Base-by-base conservation (phyloP, 2,113 vertebrate species). In the Ageneiosus marmoratus region DNA sequence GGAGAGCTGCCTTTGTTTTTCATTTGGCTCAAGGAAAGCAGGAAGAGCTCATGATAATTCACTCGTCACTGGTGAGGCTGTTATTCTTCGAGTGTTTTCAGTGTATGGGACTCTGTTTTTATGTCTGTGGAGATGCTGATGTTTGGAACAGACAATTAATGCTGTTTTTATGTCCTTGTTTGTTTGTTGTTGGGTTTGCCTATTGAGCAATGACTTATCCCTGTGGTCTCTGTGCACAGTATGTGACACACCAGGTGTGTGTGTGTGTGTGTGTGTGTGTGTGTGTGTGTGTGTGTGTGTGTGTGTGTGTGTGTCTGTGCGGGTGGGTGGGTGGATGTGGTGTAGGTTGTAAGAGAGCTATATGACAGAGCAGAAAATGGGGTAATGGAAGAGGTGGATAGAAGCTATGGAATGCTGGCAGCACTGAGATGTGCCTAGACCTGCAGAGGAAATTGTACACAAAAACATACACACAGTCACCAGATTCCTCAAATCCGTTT, bases 301-400 rank as follows among this genome's bases (percentile, higher is more conserved):
- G 60, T 58, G 73, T 53, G 32, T 50, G 50, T 53, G 18, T 24
- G 4, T 29, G 48, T 73, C n/a, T n/a, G n/a, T n/a, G n/a, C n/a
- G n/a, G n/a, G n/a, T n/a, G n/a, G n/a, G n/a, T n/a, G n/a, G n/a
- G 60, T 58, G 74, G 74, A 82, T 56, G 81, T 84, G 81, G 75
- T 62, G 70, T 29, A 53, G 53, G 70, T 20, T 86, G 41, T 81
- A 77, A 76, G 58, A 84, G 55, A 84, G 27, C 58, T 51, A 69
- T 84, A 82, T 86, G 82, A 89, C 81, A 81, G 63, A 70, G 58
- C 80, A 89, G 83, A 89, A 88, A 89, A 86, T 89, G 85, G 75
- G 70, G 79, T 87, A 83, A 89, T 77, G 27, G 69, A 72, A 84
- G 84, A 83, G 76, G 82, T 70, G 78, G 37, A 53, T 22, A 53